phyloP scores from a whole-genome alignment of 2,888 invertebrate species.

The Drosophila tanythrix region DNA sequence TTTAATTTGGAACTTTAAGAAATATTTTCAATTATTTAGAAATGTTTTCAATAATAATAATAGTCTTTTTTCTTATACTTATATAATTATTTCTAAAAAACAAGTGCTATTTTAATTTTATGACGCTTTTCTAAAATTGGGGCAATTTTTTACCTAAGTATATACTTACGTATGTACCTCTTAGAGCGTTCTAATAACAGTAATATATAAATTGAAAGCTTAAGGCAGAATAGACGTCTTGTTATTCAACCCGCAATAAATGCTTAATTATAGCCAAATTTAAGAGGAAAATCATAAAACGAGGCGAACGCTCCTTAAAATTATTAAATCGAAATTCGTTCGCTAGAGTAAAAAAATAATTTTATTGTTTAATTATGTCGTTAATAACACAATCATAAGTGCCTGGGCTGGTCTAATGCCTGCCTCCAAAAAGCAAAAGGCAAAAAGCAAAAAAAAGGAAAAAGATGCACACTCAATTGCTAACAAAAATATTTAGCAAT shows the following conservation, averaged over 20 bases:
- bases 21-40: neutral
- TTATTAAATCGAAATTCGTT: conserved; percentile 32
- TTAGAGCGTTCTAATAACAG: neutral
- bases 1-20: too few species aligned
- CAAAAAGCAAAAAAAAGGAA: neutral
- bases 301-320: neutral
- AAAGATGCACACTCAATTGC: conserved; percentile 54
- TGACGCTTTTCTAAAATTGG: neutral
- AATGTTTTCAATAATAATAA: neutral
- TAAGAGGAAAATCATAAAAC: neutral
- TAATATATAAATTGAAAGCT: conserved; percentile 8
- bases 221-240: neutral
- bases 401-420: conserved; percentile 23
- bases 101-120: too few species aligned
- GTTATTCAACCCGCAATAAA: neutral
- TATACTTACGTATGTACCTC: neutral
- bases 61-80: too few species aligned
- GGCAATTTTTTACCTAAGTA: neutral
- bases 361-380: conserved; percentile 74
- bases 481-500: conserved; percentile 74
- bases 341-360: conserved; percentile 1
- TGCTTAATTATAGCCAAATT: conserved; percentile 18
- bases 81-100: neutral
- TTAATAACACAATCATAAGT: conserved; percentile 72
- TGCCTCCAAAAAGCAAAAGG: conserved; percentile 10